Percentiles rank a stretch among this genome's conserved stretches.
These are phyloP conservation scores for Turnix velox DNA, from an alignment of 2,113 vertebrate species.

Conservation along the genomic window DNA sequence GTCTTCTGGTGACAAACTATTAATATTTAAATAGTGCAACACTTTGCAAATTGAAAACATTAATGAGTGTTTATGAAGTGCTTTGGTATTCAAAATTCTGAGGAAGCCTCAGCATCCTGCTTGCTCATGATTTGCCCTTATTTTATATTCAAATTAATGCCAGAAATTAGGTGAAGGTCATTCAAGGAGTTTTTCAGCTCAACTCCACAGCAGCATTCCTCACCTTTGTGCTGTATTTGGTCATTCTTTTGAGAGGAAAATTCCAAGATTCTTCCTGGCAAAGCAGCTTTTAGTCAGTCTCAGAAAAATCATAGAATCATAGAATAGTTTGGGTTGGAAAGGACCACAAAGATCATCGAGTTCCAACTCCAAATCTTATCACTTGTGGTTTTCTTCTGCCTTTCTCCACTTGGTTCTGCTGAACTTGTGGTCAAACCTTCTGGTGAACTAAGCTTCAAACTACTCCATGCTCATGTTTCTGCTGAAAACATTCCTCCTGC, in stretches of 20 bases:
- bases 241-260: background rate
- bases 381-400: background rate
- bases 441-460: background rate
- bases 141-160: constrained; percentile 49
- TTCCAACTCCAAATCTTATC: no score
- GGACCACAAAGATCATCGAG: no score
- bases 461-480: fast-evolving
- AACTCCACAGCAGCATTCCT: background rate
- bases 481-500: background rate
- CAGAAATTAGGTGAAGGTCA: constrained; percentile 57
- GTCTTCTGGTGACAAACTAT: background rate
- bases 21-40: constrained; percentile 53
- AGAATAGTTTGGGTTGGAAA: no score
- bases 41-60: constrained; percentile 47
- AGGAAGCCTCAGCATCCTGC: constrained; percentile 48
- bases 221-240: fast-evolving
- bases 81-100: constrained; percentile 39
- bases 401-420: background rate
- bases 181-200: constrained; percentile 7
- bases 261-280: background rate
- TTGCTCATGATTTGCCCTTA: constrained; percentile 34
- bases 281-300: background rate
- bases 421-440: fast-evolving
- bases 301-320: no score
- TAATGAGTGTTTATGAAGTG: constrained; percentile 29